Evolutionary conservation across 2,797 vertebrate genomes (phyloP).

Genomic region (Smutsia gigantea): DNA sequence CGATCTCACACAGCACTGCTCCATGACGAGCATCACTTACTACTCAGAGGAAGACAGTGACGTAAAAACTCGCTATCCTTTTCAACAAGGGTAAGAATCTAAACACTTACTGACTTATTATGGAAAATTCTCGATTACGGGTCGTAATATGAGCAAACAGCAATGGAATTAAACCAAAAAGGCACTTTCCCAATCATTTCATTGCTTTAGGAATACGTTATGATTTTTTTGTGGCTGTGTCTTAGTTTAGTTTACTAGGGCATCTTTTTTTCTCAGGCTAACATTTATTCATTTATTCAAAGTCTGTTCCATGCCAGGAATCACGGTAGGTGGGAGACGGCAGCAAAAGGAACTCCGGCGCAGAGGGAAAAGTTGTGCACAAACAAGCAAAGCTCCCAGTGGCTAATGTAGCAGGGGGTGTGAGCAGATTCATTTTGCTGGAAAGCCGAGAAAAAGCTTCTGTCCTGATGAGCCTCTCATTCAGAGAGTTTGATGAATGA

Average conservation of each 20-base stretch:
- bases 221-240: not conserved
- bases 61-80: not conserved
- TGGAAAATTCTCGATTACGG: constrained; percentile 21
- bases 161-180: constrained; percentile 16
- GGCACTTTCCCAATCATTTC: not conserved
- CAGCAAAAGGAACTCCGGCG: not conserved
- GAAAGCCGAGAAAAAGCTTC: not conserved
- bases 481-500: not conserved
- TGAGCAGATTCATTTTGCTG: not conserved
- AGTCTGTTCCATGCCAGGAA: constrained; percentile 10
- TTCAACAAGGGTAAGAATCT: not conserved
- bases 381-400: not conserved
- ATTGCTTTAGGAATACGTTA: not conserved
- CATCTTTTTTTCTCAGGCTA: not conserved
- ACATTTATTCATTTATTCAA: not conserved
- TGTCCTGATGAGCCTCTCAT: not conserved
- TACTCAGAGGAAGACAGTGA: not conserved
- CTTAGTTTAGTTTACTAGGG: not conserved
- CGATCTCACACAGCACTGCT: not conserved
- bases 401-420: rapidly evolving
- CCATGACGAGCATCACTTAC: not conserved
- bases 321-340: not conserved
- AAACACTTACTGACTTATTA: not conserved
- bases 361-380: not conserved
- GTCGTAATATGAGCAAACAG: not conserved